Evolutionary conservation across 1,140 invertebrate genomes (phyloP), one percentile per base, ranked within the genome.

Genomic region (Steinernema khuongi): DNA sequence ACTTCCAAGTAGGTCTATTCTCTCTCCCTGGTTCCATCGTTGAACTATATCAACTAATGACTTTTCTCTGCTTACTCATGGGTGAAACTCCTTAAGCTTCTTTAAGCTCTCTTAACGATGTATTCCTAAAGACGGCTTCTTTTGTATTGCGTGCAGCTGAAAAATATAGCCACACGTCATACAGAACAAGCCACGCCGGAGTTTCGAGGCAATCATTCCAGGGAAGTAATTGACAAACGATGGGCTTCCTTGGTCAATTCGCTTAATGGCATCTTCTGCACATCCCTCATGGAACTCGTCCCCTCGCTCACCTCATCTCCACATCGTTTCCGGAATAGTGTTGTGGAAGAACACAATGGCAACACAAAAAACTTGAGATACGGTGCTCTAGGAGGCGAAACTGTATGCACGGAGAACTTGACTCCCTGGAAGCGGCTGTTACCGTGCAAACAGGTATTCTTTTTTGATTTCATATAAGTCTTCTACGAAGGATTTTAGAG

Each of bases 341-440:
- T 91, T 91, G 85, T 90, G 90, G 72, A 74, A 33, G 70, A 75
- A 32, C 36, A 72, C 30, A 26, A 28, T 60, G 11, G 22, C 30
- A 41, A 7, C 1, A 18, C n/a, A 1, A 70, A 50, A 22, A 17
- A 32, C 44, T 1, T 32, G 14, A 88, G 92, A 77, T 97, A 97
- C 88, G 90, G 94, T 0, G 90, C 91, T 43, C 86, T 99, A 72
- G 94, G 96, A 0, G 88, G 92, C 74, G 96, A 99, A 90, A 93
- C 94, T 81, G 93, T 97, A 7, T 99, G 96, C 84, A 98, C 96
- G 22, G 95, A 98, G 88, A 99, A 99, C 88, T 88, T 99, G 78
- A 98, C 96, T 31, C 96, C 96, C 1, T 98, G 94, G 91, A 96
- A 95, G 83, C 98, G 98, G 86, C 87, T 98, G 0, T 85, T 98